These are phyloP conservation scores for Gambusia affinis DNA, from an alignment of 2,113 vertebrate species.

Conservation along the genomic window DNA sequence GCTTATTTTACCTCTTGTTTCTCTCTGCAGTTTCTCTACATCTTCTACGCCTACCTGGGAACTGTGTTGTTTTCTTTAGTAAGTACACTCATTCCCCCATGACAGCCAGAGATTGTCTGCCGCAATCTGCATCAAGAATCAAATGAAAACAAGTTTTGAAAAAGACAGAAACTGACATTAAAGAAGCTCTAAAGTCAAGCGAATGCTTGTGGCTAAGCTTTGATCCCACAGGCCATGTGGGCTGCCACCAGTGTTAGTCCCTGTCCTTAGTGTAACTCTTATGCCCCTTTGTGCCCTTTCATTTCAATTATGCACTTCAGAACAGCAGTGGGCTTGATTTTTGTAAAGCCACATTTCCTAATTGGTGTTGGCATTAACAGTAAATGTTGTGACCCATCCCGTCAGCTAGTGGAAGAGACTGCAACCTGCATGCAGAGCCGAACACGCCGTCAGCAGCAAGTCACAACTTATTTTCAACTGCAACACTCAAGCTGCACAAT, in stretches of 20 bases:
- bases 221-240: conserved; percentile 11
- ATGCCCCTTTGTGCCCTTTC: conserved; percentile 62
- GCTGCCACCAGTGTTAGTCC: conserved; percentile 38
- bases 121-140: conserved; percentile 2
- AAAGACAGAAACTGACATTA: conserved; percentile 31
- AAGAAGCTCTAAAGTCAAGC: conserved; percentile 46
- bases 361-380: conserved; percentile 58
- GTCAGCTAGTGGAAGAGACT: conserved; percentile 57
- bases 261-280: conserved; percentile 49
- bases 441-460: conserved; percentile 45
- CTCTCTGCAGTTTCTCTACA: conserved; percentile 77
- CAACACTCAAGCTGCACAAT: conserved; percentile 15
- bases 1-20: conserved; percentile 34
- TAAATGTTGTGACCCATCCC: conserved; percentile 67
- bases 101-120: conserved; percentile 2
- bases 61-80: conserved; percentile 84
- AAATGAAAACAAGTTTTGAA: conserved; percentile 43
- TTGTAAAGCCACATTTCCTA: conserved; percentile 52
- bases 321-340: conserved; percentile 63
- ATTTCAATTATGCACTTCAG: conserved; percentile 62
- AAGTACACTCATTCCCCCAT: conserved; percentile 62
- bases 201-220: conserved; percentile 9
- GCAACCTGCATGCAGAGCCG: conserved; percentile 35
- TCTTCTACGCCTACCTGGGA: conserved; percentile 79
- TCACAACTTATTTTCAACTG: conserved; percentile 40